phyloP scores from a whole-genome alignment of 2,888 invertebrate genomes.

The Laspeyria flexula region DNA sequence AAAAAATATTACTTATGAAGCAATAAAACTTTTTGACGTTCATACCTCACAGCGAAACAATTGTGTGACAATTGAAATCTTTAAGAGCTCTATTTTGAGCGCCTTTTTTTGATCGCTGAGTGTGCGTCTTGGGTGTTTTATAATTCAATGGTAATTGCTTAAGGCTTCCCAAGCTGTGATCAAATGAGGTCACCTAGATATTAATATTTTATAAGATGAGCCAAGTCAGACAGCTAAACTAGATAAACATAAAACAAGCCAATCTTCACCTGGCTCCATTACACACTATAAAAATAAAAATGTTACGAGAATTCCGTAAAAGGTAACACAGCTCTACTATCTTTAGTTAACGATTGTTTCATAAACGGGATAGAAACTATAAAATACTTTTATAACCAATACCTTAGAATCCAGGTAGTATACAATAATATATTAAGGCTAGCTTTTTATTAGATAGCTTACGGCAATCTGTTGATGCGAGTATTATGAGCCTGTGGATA shows the following conservation, averaged over 20 bases:
- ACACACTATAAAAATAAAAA: constrained; percentile 13
- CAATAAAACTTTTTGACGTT: too few species aligned
- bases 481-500: not conserved
- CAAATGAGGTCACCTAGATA: too few species aligned
- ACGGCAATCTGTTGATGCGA: not conserved
- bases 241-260: constrained; percentile 6
- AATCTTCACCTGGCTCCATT: constrained; percentile 8
- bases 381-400: constrained; percentile 40
- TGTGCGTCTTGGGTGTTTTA: too few species aligned
- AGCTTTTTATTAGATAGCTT: not conserved
- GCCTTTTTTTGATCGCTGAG: too few species aligned
- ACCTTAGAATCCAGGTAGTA: constrained; percentile 17
- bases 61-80: too few species aligned
- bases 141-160: too few species aligned
- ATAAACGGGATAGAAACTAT: constrained; percentile 37
- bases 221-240: not conserved
- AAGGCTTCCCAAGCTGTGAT: too few species aligned
- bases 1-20: too few species aligned
- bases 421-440: constrained; percentile 6
- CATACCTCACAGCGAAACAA: too few species aligned
- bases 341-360: constrained; percentile 33
- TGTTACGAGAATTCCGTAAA: constrained; percentile 15
- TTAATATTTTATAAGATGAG: too few species aligned
- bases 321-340: constrained; percentile 3
- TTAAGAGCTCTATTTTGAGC: too few species aligned